A percentile compares a stretch with the other conserved stretches of the same genome.
phyloP scores from a whole-genome alignment of 2,797 vertebrate species.

The Gobionotothen gibberifrons region DNA sequence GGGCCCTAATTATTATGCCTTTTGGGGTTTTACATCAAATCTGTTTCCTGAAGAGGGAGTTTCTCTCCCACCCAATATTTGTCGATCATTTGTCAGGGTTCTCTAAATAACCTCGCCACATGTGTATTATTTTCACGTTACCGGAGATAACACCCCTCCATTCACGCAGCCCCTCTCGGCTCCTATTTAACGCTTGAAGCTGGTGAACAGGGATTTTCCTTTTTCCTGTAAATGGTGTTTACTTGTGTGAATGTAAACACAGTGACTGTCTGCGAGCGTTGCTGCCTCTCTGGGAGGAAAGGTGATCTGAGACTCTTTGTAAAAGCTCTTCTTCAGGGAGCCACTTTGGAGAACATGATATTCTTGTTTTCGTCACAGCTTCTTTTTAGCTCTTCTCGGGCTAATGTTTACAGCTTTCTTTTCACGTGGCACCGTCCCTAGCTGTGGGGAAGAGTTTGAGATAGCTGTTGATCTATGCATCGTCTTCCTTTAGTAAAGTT shows the following conservation, averaged over 20 bases:
- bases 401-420: conserved; percentile 59
- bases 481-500: conserved; percentile 15
- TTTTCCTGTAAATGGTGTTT: no score
- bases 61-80: no score
- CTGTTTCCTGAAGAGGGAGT: no score
- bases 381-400: not conserved
- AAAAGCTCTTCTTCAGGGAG: conserved; percentile 8
- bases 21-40: no score
- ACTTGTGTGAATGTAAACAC: not conserved
- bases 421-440: not conserved
- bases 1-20: no score
- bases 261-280: not conserved
- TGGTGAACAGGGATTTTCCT: no score
- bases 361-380: not conserved
- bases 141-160: no score
- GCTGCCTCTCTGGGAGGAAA: conserved; percentile 1
- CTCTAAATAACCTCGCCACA: no score
- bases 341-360: not conserved
- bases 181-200: no score
- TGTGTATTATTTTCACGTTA: no score
- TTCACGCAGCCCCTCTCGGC: no score
- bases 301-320: conserved; percentile 1
- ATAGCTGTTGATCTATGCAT: conserved; percentile 5
- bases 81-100: no score
- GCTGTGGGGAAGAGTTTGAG: not conserved